Percentiles rank a stretch among this genome's conserved stretches.
These are phyloP conservation scores for Hydropsyche betteni DNA, from an alignment of 2,888 invertebrate genomes.

Conservation along the genomic window DNA sequence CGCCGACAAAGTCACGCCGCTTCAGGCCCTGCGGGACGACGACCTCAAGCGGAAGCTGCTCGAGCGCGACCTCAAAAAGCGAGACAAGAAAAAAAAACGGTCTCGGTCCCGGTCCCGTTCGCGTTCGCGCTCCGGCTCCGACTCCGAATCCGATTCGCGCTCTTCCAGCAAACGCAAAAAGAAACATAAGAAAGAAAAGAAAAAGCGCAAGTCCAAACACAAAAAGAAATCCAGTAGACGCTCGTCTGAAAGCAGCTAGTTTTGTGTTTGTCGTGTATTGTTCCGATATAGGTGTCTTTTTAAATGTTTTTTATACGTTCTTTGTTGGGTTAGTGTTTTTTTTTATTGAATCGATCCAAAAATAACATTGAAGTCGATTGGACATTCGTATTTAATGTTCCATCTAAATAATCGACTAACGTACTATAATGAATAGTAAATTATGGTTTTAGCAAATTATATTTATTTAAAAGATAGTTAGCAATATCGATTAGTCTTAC, in stretches of 20 bases:
- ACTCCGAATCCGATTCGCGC: neutral
- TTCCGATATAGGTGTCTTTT: too few relatives aligned
- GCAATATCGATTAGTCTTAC: too few relatives aligned
- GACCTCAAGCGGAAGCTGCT: constrained; percentile 69
- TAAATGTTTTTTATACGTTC: too few relatives aligned
- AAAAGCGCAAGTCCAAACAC: constrained; percentile 47
- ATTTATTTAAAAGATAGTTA: too few relatives aligned
- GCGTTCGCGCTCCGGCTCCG: neutral
- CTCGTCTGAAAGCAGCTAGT: neutral
- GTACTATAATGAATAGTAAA: too few relatives aligned
- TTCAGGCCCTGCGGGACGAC: constrained; percentile 80
- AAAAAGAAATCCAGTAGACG: constrained; percentile 46
- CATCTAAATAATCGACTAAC: too few relatives aligned
- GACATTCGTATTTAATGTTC: too few relatives aligned
- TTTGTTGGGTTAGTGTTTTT: too few relatives aligned
- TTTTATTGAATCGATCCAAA: too few relatives aligned
- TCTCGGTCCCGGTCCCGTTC: neutral
- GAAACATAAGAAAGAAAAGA: constrained; percentile 49
- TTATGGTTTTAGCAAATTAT: too few relatives aligned
- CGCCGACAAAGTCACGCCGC: constrained; percentile 82
- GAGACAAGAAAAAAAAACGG: constrained; percentile 16
- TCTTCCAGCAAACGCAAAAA: constrained; percentile 42
- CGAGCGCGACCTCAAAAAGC: constrained; percentile 6
- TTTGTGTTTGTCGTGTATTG: too few relatives aligned
- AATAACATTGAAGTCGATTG: too few relatives aligned